Conservation (phyloP, 2,113 vertebrate genomes). For the Cyphomyrus plagiostoma region DNA sequence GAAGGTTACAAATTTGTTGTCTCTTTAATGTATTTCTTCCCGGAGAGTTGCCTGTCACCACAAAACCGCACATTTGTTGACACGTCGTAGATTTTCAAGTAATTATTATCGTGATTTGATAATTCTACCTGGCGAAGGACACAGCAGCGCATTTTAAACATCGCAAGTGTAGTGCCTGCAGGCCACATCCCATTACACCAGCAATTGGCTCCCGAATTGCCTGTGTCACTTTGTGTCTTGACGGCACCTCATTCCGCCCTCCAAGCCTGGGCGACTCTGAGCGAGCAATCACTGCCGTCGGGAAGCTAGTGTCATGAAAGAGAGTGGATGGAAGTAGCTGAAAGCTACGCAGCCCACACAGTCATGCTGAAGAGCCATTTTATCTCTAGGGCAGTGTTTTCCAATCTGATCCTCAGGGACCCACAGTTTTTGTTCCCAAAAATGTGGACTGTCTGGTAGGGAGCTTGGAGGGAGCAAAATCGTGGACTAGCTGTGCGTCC, state of each 20-base stretch:
- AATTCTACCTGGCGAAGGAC: neutral
- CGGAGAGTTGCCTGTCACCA: neutral
- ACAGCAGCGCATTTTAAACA: slow-evolving; percentile 2
- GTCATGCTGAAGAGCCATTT: slow-evolving; percentile 2
- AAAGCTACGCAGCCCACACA: neutral
- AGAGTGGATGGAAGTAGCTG: neutral
- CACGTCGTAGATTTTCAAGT: neutral
- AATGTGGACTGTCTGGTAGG: neutral
- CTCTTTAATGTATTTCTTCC: neutral
- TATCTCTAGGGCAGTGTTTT: neutral
- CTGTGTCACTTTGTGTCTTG: slow-evolving; percentile 21
- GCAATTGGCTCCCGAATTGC: slow-evolving; percentile 30
- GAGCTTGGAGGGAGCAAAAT: neutral
- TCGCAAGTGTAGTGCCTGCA: slow-evolving; percentile 12
- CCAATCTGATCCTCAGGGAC: neutral
- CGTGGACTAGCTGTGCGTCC: neutral
- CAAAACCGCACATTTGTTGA: neutral
- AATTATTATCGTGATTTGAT: neutral
- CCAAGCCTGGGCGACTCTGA: neutral
- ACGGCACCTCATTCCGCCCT: slow-evolving; percentile 15
- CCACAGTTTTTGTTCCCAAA: neutral
- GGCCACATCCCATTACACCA: slow-evolving; percentile 17
- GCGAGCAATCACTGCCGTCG: neutral
- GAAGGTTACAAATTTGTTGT: neutral
- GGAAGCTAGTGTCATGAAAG: neutral